These are phyloP conservation scores for Atherix ibis DNA, from an alignment of 2,888 invertebrate species.

Conservation along the genomic window DNA sequence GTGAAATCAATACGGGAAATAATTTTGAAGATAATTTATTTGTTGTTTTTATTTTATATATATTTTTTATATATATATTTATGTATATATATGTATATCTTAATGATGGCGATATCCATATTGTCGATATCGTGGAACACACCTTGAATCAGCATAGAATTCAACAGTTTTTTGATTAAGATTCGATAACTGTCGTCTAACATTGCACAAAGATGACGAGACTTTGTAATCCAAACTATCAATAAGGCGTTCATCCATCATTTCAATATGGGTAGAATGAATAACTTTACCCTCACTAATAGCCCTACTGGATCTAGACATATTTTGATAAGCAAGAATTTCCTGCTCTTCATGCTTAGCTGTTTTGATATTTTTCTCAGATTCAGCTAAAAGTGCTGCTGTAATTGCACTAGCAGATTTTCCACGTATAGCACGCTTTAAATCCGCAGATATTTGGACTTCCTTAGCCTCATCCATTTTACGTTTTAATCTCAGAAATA, in stretches of 20 bases:
- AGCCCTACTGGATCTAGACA: constrained; percentile 23
- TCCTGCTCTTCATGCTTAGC: constrained; percentile 25
- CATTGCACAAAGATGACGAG: constrained; percentile 29
- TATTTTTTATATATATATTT: too few species aligned
- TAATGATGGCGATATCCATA: too few species aligned
- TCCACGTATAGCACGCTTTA: constrained; percentile 41
- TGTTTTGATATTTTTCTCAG: constrained; percentile 31
- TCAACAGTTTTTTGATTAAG: constrained; percentile 29
- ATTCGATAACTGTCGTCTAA: constrained; percentile 28
- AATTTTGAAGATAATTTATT: too few species aligned
- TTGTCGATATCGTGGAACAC: constrained; percentile 19
- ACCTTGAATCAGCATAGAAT: constrained; percentile 33
- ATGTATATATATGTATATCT: too few species aligned
- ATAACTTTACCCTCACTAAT: constrained; percentile 19
- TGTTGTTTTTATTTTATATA: too few species aligned
- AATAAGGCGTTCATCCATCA: constrained; percentile 29
- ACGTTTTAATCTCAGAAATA: constrained; percentile 24
- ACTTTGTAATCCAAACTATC: constrained; percentile 31
- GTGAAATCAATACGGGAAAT: too few species aligned
- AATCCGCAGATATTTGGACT: constrained; percentile 35
- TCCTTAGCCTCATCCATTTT: constrained; percentile 36
- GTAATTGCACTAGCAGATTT: constrained; percentile 63
- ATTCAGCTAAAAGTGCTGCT: constrained; percentile 44
- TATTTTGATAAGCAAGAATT: constrained; percentile 22
- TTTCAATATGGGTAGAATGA: constrained; percentile 26